These are phyloP conservation scores for Pangasianodon gigas DNA, from an alignment of 2,113 vertebrate genomes.

Conservation along the genomic window DNA sequence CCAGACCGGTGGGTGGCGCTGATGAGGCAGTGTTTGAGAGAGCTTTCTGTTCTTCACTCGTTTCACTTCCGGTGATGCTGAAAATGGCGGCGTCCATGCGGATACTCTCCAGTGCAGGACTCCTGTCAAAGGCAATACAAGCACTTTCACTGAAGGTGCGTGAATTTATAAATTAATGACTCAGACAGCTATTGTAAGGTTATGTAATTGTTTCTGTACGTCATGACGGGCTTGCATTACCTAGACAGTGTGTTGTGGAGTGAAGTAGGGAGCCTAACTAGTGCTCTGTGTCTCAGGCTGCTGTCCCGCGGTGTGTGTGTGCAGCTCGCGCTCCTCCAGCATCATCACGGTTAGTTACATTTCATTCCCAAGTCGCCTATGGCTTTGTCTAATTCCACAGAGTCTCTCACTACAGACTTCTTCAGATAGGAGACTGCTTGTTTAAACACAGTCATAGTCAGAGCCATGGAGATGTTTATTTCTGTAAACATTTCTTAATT, in stretches of 20 bases:
- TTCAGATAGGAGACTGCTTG: not conserved
- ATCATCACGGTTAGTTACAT: constrained; percentile 21
- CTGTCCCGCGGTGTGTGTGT: not conserved
- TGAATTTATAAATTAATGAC: not conserved
- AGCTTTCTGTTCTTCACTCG: not conserved
- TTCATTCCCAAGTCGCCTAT: not conserved
- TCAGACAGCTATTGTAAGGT: not conserved
- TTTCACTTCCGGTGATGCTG: not conserved
- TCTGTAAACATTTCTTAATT: not conserved
- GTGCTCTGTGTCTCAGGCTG: constrained; percentile 20
- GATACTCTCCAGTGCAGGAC: constrained; percentile 41
- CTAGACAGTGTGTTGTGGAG: not conserved
- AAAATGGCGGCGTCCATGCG: constrained; percentile 67
- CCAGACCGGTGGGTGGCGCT: not conserved
- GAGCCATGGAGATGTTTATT: not conserved
- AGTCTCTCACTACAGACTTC: not conserved
- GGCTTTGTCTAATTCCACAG: not conserved
- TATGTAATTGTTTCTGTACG: not conserved
- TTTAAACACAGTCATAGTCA: not conserved
- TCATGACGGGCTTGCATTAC: not conserved
- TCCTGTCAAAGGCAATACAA: constrained; percentile 60
- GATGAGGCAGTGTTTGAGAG: not conserved
- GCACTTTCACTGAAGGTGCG: constrained; percentile 61
- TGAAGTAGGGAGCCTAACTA: not conserved
- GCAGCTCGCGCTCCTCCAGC: not conserved